A percentile compares a stretch with the other conserved stretches of the same genome.
Conservation (phyloP, 92 coral and sea anemone genomes). For the Pocillopora meandrina region DNA sequence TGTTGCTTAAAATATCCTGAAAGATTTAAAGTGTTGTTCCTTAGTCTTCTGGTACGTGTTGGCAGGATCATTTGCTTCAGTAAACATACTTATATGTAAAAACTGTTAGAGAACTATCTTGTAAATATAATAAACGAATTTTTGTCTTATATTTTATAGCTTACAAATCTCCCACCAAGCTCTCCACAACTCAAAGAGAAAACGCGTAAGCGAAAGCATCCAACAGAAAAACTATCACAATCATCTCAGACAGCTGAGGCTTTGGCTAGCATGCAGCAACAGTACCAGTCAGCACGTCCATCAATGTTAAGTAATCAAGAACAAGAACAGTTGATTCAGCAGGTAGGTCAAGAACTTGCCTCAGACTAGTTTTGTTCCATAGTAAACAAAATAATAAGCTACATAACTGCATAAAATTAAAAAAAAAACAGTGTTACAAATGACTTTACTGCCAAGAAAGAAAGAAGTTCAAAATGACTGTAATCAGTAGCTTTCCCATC, state of each 20-base stretch:
- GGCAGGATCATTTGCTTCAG: too few relatives aligned
- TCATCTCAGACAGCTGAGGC: conserved; percentile 81
- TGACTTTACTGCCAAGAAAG: too few relatives aligned
- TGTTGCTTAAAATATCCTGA: too few relatives aligned
- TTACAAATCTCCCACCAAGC: conserved; percentile 71
- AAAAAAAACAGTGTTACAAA: too few relatives aligned
- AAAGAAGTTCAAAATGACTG: too few relatives aligned
- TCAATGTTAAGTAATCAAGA: conserved; percentile 35
- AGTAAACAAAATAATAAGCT: too few relatives aligned
- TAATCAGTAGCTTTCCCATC: too few relatives aligned
- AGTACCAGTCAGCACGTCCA: conserved; percentile 25
- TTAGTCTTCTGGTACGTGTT: too few relatives aligned
- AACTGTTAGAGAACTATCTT: neutral
- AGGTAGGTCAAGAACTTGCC: conserved; percentile 11
- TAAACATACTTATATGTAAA: neutral
- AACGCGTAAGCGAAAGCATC: conserved; percentile 70
- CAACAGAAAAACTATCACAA: conserved; percentile 67
- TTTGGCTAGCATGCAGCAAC: conserved; percentile 77
- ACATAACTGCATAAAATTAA: too few relatives aligned
- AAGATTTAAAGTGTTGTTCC: too few relatives aligned
- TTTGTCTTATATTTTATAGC: conserved; percentile 33
- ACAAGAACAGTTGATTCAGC: conserved; percentile 50
- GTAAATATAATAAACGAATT: neutral
- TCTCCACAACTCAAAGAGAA: conserved; percentile 66
- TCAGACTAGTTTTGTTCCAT: neutral